A percentile compares a stretch with the other conserved stretches of the same genome.
Evolutionary conservation across 2,113 vertebrate species (phyloP).

Genomic region (Emydocephalus ijimae): DNA sequence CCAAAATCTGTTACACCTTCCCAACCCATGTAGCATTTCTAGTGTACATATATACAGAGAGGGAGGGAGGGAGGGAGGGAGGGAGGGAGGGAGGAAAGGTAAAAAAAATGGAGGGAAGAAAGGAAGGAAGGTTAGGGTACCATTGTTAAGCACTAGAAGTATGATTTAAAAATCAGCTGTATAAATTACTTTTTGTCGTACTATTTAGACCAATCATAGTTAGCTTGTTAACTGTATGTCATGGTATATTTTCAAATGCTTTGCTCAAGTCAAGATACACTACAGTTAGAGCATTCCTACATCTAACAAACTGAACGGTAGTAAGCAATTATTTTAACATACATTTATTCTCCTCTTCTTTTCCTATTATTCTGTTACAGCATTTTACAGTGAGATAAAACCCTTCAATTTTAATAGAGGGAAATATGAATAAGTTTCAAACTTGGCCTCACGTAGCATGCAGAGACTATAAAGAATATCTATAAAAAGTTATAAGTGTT

Average conservation of each 20-base stretch:
- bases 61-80: neutral
- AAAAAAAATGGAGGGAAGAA: too few species aligned
- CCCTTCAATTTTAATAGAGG: neutral
- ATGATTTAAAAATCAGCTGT: neutral
- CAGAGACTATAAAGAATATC: neutral
- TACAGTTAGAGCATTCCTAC: neutral
- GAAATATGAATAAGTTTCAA: neutral
- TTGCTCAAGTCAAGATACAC: neutral
- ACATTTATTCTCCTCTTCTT: neutral
- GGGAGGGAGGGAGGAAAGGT: neutral
- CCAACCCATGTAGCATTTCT: neutral
- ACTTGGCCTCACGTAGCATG: neutral
- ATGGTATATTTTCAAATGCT: neutral
- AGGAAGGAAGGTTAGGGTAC: too few species aligned
- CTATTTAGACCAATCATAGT: neutral
- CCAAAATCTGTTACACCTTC: neutral
- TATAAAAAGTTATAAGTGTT: constrained; percentile 10
- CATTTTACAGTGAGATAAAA: neutral
- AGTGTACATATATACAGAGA: neutral
- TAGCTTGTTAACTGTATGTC: neutral
- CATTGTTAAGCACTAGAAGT: neutral
- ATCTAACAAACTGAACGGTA: neutral
- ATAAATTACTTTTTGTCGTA: neutral
- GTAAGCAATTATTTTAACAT: neutral
- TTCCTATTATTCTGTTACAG: neutral